Percentiles rank a stretch among this genome's conserved stretches.
These are phyloP conservation scores for Guaruba guarouba DNA, from an alignment of 2,113 vertebrate species.

Conservation along the genomic window DNA sequence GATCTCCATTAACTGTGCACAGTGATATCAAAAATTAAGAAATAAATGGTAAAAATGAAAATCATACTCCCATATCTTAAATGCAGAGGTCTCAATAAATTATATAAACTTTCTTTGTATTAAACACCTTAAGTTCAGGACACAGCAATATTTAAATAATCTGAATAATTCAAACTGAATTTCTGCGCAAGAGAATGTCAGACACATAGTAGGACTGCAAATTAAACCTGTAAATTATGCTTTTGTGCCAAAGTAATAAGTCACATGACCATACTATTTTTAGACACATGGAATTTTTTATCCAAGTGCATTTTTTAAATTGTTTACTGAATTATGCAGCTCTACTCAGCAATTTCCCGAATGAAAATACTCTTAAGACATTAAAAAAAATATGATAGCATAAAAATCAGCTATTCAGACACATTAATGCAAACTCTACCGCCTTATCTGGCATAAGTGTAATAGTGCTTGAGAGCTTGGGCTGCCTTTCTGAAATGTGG, in stretches of 20 bases:
- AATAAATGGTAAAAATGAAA: slow-evolving; percentile 31
- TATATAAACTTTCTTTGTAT: neutral
- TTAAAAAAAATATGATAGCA: neutral
- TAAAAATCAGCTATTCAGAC: slow-evolving; percentile 40
- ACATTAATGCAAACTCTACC: neutral
- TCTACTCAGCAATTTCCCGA: slow-evolving; percentile 54
- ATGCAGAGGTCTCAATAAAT: neutral
- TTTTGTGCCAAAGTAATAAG: slow-evolving; percentile 51
- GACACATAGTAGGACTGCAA: slow-evolving; percentile 52
- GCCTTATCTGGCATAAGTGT: neutral
- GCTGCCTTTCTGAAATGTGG: neutral
- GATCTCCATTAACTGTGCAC: neutral
- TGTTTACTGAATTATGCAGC: slow-evolving; percentile 57
- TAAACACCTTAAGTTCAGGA: neutral
- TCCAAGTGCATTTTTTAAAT: slow-evolving; percentile 19
- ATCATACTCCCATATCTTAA: neutral
- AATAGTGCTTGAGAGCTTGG: neutral
- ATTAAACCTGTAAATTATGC: slow-evolving; percentile 68
- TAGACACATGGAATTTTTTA: neutral
- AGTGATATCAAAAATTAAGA: neutral
- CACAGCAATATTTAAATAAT: slow-evolving; percentile 37
- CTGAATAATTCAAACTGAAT: slow-evolving; percentile 35
- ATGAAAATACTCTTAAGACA: neutral
- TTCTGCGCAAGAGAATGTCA: slow-evolving; percentile 41
- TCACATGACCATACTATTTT: slow-evolving; percentile 58